Evolutionary conservation across 2,113 vertebrate genomes (phyloP).

Genomic region (Heteronetta atricapilla): DNA sequence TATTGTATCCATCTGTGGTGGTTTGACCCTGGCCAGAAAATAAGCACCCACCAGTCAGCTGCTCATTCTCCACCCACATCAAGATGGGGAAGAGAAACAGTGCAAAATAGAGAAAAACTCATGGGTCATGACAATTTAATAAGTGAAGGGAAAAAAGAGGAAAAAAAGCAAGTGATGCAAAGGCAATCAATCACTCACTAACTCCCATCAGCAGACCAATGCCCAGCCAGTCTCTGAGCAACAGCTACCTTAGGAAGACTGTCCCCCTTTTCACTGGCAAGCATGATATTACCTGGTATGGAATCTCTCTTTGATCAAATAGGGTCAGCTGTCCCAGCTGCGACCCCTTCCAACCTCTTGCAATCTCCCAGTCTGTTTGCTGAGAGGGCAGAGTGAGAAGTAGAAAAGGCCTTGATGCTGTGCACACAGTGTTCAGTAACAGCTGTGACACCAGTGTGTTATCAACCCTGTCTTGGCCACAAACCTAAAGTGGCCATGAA

Average conservation of each 20-base stretch:
- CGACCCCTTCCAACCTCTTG: not conserved
- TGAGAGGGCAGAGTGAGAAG: not conserved
- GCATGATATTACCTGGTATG: rapidly evolving
- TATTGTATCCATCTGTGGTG: not conserved
- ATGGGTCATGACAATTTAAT: not conserved
- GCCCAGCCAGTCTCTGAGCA: not conserved
- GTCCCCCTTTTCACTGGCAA: not conserved
- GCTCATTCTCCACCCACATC: not conserved
- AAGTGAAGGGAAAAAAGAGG: not conserved
- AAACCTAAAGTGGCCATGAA: not conserved
- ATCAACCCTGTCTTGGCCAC: not conserved
- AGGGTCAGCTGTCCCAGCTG: not conserved
- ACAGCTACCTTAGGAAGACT: not conserved
- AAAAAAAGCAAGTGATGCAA: not conserved
- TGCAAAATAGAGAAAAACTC: not conserved
- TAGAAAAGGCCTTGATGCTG: not conserved
- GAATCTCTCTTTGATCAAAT: not conserved
- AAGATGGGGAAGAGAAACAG: not conserved
- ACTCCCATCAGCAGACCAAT: not conserved
- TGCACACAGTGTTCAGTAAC: not conserved
- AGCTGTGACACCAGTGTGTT: not conserved
- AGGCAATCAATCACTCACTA: not conserved
- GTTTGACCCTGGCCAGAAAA: not conserved
- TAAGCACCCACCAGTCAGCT: not conserved
- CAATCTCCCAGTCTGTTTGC: not conserved